Evolutionary conservation across 2,113 vertebrate genomes (phyloP), one percentile per base, ranked within the genome.

Genomic region (Aramus guarauna): DNA sequence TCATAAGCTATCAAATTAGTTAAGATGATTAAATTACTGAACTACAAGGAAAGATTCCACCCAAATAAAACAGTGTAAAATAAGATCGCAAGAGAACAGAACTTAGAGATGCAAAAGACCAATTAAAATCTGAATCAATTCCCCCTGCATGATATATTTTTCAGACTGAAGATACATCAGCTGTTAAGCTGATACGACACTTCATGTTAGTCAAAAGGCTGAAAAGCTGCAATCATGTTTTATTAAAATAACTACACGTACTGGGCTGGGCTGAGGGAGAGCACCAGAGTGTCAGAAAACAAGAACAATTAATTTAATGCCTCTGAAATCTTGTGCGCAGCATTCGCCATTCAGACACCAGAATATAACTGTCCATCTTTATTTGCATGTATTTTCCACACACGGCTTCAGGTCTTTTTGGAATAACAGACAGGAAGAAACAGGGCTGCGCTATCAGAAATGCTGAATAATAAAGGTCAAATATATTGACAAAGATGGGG

Each of bases 181-280:
- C 82, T 89, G 91, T 85, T 94, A 94, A 95, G 72, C 86, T 53
- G 69, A 93, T 87, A 90, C 6, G 56, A 95, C 90, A 92, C 86
- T 95, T 95, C 60, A 88, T 24, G 95, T 97, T 96, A 97, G 89
- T 92, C 94, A 84, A 91, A 86, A 91, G 91, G 67, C 87, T 94
- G 77, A 94, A 93, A 93, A 94, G 75, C 92, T 92, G 81, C 78
- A 90, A 90, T 94, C 94, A 87, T 90, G 82, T 96, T 96, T 95
- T 86, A 94, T 96, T 96, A 95, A 95, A 96, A 79, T 55, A 97
- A 81, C 93, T 76, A 89, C 85, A 94, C 30, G 24, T 6, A 36
- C 73, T 75, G 88, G 72, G 69, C 55, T 68, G 88, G 78, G 74
- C 36, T 69, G 77, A 92, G 73, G 36, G 41, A 88, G 58, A 59